Evolutionary conservation across 1,140 invertebrate genomes (phyloP).

Genomic region (Eupeodes corollae): DNA sequence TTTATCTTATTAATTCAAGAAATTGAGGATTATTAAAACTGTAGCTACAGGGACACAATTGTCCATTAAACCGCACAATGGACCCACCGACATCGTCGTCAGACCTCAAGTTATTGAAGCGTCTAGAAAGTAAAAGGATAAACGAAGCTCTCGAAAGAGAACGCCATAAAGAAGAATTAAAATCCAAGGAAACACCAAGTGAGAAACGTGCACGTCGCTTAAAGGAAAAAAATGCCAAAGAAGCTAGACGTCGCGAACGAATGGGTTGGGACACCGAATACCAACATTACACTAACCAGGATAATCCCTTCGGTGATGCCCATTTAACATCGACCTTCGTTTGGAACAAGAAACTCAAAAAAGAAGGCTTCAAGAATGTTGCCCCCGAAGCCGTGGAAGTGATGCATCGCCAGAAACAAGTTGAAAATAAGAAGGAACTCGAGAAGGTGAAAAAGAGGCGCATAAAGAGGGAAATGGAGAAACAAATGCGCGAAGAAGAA

Average conservation of each 20-base stretch:
- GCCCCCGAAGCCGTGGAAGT: slow-evolving; percentile 74
- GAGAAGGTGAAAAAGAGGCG: slow-evolving; percentile 88
- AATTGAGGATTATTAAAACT: no score
- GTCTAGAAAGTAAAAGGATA: slow-evolving; percentile 58
- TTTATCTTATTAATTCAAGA: no score
- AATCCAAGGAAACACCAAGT: slow-evolving; percentile 88
- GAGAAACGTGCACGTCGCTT: slow-evolving; percentile 82
- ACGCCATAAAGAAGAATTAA: slow-evolving; percentile 69
- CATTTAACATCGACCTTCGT: slow-evolving; percentile 88
- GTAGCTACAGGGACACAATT: no score
- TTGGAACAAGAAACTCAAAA: slow-evolving; percentile 93
- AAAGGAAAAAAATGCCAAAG: slow-evolving; percentile 85
- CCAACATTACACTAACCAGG: slow-evolving; percentile 90
- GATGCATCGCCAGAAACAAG: slow-evolving; percentile 72
- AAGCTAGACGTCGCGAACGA: slow-evolving; percentile 70
- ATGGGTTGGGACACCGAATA: slow-evolving; percentile 97
- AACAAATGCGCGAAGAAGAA: slow-evolving; percentile 82
- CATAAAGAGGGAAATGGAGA: slow-evolving; percentile 78
- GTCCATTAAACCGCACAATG: no score
- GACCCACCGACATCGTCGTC: no score
- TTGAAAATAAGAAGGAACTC: slow-evolving; percentile 80
- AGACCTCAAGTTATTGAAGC: slow-evolving; percentile 52
- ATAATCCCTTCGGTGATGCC: slow-evolving; percentile 97
- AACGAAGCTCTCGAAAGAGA: slow-evolving; percentile 53
- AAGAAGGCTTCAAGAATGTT: slow-evolving; percentile 78